A percentile compares a stretch with the other conserved stretches of the same genome.
phyloP scores from a whole-genome alignment of 2,888 invertebrate genomes.

The Alcis repandata region DNA sequence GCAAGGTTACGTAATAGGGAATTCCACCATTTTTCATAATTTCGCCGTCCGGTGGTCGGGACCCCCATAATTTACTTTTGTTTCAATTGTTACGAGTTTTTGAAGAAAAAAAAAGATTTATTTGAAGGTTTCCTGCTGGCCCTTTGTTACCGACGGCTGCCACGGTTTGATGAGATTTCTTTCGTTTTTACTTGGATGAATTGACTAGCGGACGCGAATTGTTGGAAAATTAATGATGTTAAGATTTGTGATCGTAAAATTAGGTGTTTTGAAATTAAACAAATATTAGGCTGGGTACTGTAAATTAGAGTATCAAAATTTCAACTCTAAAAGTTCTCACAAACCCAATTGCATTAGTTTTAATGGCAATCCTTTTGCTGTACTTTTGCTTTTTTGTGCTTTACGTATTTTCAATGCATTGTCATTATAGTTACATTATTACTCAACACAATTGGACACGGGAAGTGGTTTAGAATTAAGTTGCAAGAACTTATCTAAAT shows the following conservation, averaged over 20 bases:
- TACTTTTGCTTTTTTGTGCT: too few relatives aligned
- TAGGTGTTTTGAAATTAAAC: not conserved
- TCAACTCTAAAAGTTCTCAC: too few relatives aligned
- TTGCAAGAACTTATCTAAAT: too few relatives aligned
- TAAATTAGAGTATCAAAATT: too few relatives aligned
- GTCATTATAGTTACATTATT: too few relatives aligned
- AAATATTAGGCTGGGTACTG: too few relatives aligned
- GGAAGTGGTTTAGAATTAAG: too few relatives aligned
- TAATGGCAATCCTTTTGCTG: too few relatives aligned
- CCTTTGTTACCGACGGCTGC: constrained; percentile 59
- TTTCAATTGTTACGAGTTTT: constrained; percentile 81
- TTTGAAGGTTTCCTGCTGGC: constrained; percentile 62
- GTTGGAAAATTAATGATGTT: not conserved
- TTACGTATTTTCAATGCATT: too few relatives aligned
- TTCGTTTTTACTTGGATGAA: constrained; percentile 28
- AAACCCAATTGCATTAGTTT: too few relatives aligned
- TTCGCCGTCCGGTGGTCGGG: constrained; percentile 59
- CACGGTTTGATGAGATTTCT: constrained; percentile 61
- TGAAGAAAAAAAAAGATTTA: constrained; percentile 71
- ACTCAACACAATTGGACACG: too few relatives aligned
- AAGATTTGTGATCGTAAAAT: not conserved
- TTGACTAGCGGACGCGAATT: not conserved
- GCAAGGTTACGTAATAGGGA: constrained; percentile 41
- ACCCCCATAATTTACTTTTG: constrained; percentile 80
- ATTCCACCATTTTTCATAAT: constrained; percentile 76